These are phyloP conservation scores for Agrotis clavis DNA, from an alignment of 2,888 invertebrate species.

Conservation along the genomic window DNA sequence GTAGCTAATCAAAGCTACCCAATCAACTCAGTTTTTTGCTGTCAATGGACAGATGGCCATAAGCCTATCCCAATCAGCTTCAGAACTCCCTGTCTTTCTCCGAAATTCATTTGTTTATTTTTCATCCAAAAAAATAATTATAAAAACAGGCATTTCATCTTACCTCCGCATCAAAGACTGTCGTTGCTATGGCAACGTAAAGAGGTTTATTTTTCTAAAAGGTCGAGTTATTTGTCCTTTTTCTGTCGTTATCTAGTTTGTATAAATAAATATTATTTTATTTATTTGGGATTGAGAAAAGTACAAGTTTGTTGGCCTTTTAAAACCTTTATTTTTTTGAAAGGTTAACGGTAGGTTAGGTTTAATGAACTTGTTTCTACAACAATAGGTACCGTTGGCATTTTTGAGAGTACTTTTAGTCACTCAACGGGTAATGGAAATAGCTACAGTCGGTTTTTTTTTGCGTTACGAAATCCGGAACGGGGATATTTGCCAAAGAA, in stretches of 20 bases:
- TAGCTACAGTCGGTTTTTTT: too few species aligned
- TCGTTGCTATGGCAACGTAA: slow-evolving; percentile 1
- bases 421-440: too few species aligned
- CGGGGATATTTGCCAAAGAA: too few species aligned
- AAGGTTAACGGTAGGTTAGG: background rate
- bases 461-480: too few species aligned
- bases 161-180: background rate
- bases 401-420: background rate
- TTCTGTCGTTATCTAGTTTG: too few species aligned
- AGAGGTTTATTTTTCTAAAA: background rate
- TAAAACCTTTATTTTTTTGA: background rate
- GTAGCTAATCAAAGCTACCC: too few species aligned
- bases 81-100: background rate
- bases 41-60: too few species aligned
- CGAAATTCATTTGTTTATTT: background rate
- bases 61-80: background rate
- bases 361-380: background rate
- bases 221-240: background rate
- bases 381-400: background rate
- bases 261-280: background rate
- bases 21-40: too few species aligned
- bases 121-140: background rate
- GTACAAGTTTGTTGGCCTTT: slow-evolving; percentile 11
- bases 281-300: background rate
- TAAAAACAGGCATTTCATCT: background rate